A percentile compares a stretch with the other conserved stretches of the same genome.
Evolutionary conservation across 1,140 invertebrate genomes (phyloP).

Genomic region (Trachelipus rathkii): DNA sequence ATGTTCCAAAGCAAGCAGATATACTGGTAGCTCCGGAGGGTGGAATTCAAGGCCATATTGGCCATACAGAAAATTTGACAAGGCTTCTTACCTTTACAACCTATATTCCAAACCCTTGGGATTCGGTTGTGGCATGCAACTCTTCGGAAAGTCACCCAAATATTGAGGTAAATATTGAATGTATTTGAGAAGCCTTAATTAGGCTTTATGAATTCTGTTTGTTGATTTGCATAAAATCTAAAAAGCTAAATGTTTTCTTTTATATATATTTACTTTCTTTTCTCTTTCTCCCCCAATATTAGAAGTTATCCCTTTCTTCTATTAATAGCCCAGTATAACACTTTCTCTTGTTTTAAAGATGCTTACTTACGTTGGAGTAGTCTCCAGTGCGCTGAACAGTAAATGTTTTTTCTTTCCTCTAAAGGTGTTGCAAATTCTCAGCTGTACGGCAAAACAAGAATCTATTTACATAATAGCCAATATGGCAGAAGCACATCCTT

Average conservation of each 20-base stretch:
- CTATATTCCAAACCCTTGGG: conserved; percentile 46
- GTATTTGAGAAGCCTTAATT: no score
- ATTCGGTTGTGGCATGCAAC: conserved; percentile 54
- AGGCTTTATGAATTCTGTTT: no score
- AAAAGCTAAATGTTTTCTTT: no score
- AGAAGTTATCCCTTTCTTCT: no score
- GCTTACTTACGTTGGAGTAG: no score
- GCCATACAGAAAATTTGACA: conserved; percentile 9
- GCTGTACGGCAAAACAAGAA: conserved; percentile 13
- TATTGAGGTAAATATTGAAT: conserved; percentile 18
- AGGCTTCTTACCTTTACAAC: conserved; percentile 30
- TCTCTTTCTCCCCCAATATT: no score
- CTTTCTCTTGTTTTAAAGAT: no score
- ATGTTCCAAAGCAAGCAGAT: conserved; percentile 58
- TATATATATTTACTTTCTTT: no score
- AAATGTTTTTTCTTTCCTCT: not conserved
- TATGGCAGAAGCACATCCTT: conserved; percentile 14
- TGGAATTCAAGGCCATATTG: conserved; percentile 53
- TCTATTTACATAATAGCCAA: conserved; percentile 20
- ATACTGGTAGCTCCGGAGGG: conserved; percentile 83
- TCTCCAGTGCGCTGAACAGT: not conserved
- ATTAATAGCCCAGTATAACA: no score
- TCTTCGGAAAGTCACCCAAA: conserved; percentile 52
- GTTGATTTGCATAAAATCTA: no score
- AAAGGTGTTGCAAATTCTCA: conserved; percentile 16